Evolutionary conservation across 64 coral and sea anemone genomes (phyloP), one percentile per base, ranked within the genome.

Genomic region (Porites lutea): DNA sequence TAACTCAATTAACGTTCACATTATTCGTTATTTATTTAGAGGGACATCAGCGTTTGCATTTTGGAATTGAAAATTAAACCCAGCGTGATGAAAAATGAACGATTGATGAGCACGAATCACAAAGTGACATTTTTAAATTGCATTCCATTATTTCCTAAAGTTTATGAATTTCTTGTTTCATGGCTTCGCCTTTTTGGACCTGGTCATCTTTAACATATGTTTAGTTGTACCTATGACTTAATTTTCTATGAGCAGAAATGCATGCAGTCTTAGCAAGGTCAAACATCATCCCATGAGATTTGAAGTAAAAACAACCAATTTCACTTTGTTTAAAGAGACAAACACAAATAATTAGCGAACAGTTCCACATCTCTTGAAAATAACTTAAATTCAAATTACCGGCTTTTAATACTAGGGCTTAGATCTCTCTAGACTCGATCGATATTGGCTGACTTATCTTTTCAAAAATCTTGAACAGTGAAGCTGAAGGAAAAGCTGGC

Each of bases 341-440:
- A 82, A 82, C 79, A 82, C 57, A 63, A 43, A 82, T n/a, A n/a
- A 82, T 82, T 63, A 65, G 27, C 7, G 5, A 75, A 47, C 37
- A 82, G 16, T 48, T 82, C 18, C 37, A 18, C 44, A 60, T 22
- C 48, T 6, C 48, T 78, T 8, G 51, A 54, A 78, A 78, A 54
- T 53, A 46, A 78, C 55, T 51, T 78, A 78, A 78, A 48, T 78
- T 78, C 55, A 78, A 78, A 78, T 78, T 54, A 78, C 75, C n/a
- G n/a, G 50, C 51, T 78, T 78, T 50, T 50, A 21, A 21, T 11
- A 16, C 16, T 64, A 64, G 61, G 4, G 61, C 11, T 55, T 55
- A 55, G 11, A 55, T 55, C 53, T 55, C 61, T 11, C 12, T 16
- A 7, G 16, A 64, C 61, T 64, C 61, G 18, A 64, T 13, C 16